Evolutionary conservation across 2,797 vertebrate genomes (phyloP), one percentile per base, ranked within the genome.

Genomic region (Naso thynnoides): DNA sequence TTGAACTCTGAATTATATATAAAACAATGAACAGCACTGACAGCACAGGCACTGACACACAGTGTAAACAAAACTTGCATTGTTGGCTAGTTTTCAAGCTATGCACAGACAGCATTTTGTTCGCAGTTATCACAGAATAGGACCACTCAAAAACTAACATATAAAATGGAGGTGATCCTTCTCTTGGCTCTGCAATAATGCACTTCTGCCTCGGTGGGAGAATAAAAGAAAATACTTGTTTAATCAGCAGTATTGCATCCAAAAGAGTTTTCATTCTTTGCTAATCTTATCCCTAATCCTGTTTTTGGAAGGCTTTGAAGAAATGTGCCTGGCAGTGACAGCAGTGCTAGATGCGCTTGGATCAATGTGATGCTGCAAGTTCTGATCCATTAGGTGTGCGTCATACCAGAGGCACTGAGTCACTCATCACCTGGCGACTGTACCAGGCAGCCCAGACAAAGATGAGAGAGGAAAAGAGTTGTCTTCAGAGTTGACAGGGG

Each of bases 361-460:
- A 86, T 88, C 77, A 59, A 84, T 85, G 81, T 62, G 71, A 81
- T 78, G 70, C 78, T 68, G 73, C 70, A 76, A 59, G 82, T 88
- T 85, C 55, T 72, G 84, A 89, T 87, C 78, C 75, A 83, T 82
- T 81, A 82, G 78, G 67, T 84, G 73, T 88, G 84, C 85, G 69
- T 91, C 88, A 89, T 84, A 68, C 78, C 36, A 50, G 61, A 82
- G 81, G 45, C 73, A 84, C 76, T 85, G 86, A 91, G 86, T 91
- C 89, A 89, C 70, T 60, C 78, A 55, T 41, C 65, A 19, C 58
- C 48, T 78, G 4, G 5, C 70, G 60, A 71, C 64, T 71, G 56
- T 16, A 79, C 36, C 48, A 49, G 74, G 73, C 74, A 47, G 77
- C 67, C 73, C 58, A 64, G 75, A 85, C 78, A 79, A 50, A 47